Evolutionary conservation across 2,797 vertebrate genomes (phyloP).

Genomic region (Apogon hyalosoma): DNA sequence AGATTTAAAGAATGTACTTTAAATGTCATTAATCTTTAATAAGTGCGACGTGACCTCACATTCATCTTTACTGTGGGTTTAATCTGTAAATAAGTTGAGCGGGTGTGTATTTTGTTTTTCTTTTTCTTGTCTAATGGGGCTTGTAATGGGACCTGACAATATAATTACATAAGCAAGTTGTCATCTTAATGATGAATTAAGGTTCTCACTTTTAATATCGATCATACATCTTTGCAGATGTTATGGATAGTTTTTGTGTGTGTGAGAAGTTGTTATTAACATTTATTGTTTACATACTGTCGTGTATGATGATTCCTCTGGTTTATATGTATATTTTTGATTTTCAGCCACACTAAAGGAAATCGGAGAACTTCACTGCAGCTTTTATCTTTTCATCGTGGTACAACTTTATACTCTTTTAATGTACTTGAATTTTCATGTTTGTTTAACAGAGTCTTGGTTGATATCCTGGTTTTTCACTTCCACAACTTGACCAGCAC

Average conservation of each 20-base stretch:
- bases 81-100: conserved; percentile 46
- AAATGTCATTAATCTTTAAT: conserved; percentile 22
- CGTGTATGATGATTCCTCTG: conserved; percentile 75
- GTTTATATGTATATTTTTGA: conserved; percentile 75
- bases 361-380: conserved; percentile 61
- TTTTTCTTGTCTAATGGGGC: conserved; percentile 41
- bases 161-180: conserved; percentile 53
- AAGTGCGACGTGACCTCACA: conserved; percentile 26
- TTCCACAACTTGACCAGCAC: conserved; percentile 41
- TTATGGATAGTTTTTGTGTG: neutral
- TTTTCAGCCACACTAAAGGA: conserved; percentile 54
- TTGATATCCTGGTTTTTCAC: conserved; percentile 44
- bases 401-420: conserved; percentile 33
- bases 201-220: conserved; percentile 45
- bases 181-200: conserved; percentile 40
- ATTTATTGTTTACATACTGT: conserved; percentile 73
- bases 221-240: conserved; percentile 24
- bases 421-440: conserved; percentile 75
- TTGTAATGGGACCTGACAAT: conserved; percentile 68
- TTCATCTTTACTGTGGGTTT: conserved; percentile 43
- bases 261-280: conserved; percentile 20
- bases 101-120: conserved; percentile 17
- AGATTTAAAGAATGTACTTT: conserved; percentile 54
- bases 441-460: conserved; percentile 27
- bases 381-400: conserved; percentile 29